Conservation (phyloP, 2,888 invertebrate species). For the Halictus ligatus region DNA sequence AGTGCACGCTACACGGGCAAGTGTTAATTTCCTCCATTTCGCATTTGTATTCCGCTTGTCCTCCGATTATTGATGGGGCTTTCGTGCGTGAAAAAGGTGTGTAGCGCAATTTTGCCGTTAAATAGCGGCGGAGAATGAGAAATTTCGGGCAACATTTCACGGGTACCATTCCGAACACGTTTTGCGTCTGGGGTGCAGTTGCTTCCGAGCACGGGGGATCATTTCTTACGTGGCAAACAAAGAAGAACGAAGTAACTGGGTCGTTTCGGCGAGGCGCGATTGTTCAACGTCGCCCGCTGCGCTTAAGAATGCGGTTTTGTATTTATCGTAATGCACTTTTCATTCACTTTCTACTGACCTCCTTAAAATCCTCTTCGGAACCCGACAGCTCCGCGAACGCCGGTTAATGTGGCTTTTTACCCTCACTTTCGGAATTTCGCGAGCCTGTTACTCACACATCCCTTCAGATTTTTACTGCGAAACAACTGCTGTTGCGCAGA, state of each 20-base stretch:
- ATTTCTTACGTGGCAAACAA: constrained; percentile 57
- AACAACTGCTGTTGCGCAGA: too few relatives aligned
- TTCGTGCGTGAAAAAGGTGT: constrained; percentile 23
- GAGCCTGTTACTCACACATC: not conserved
- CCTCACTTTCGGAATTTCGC: not conserved
- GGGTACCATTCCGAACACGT: constrained; percentile 57
- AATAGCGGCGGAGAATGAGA: constrained; percentile 56
- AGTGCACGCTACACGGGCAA: not conserved
- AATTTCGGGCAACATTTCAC: constrained; percentile 62
- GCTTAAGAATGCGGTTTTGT: constrained; percentile 49
- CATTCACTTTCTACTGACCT: constrained; percentile 39
- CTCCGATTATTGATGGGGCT: constrained; percentile 50
- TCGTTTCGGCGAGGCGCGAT: constrained; percentile 54
- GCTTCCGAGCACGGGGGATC: constrained; percentile 42
- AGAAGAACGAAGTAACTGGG: constrained; percentile 56
- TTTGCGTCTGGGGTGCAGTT: constrained; percentile 46
- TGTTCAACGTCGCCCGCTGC: constrained; percentile 54
- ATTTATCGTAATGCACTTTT: constrained; percentile 58
- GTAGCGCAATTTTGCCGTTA: constrained; percentile 28
- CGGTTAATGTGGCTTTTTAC: constrained; percentile 2
- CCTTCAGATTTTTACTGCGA: not conserved
- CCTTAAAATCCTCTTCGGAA: not conserved
- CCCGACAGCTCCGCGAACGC: not conserved
- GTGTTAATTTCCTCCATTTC: constrained; percentile 24
- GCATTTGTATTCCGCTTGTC: constrained; percentile 46